Percentiles rank a stretch among this genome's conserved stretches.
phyloP scores from a whole-genome alignment of 1,140 invertebrate species.

The Lucilia sericata region DNA sequence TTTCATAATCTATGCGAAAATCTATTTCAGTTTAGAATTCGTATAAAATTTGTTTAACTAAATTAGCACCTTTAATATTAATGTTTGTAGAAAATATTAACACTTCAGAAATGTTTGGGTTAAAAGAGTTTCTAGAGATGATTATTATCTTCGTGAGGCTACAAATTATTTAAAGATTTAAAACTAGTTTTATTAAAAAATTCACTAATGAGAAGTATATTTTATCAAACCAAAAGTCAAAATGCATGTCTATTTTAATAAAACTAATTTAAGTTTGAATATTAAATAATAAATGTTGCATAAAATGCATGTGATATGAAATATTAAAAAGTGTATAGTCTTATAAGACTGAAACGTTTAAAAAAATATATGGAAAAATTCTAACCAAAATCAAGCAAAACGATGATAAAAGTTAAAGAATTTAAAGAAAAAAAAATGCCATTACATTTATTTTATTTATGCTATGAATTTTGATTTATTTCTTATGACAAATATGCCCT shows the following conservation, averaged over 20 bases:
- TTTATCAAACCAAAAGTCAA: background rate
- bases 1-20: too few relatives aligned
- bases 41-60: background rate
- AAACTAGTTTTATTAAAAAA: background rate
- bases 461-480: background rate
- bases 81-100: background rate
- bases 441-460: background rate
- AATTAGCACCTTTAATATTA: background rate
- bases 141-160: background rate
- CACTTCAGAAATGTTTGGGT: background rate
- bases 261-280: background rate
- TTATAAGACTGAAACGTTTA: background rate
- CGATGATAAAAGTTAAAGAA: too few relatives aligned
- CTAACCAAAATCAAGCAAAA: too few relatives aligned
- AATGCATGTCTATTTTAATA: background rate
- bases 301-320: background rate
- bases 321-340: background rate
- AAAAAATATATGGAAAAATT: too few relatives aligned
- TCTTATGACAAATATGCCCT: slow-evolving; percentile 10
- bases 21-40: too few relatives aligned
- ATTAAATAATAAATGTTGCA: background rate
- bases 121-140: background rate
- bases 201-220: background rate
- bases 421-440: too few relatives aligned
- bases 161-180: background rate